Base-by-base conservation (phyloP, 2,888 invertebrate species). In the Pyrocoelia pectoralis region DNA sequence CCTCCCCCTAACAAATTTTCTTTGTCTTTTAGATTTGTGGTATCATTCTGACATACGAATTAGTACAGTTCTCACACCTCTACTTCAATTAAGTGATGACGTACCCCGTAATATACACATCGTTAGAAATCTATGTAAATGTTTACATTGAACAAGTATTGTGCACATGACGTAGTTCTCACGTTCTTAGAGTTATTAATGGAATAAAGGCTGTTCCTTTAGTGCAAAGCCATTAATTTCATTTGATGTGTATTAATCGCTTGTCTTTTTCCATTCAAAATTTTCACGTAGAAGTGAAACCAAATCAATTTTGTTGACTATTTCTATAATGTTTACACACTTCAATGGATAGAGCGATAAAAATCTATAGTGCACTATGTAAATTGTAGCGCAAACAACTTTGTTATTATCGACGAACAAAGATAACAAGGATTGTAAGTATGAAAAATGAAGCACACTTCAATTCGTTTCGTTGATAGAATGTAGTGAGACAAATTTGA, bases 311-410 rank as follows among this genome's bases (percentile, higher is more conserved):
- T 43, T 28, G 19, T 49, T 49, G 19, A 24, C 24, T n/a, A 13
- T 19, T 49, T 43, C 3, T 33, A n/a, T 8, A 24, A 24, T 61
- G 38, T 56, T 61, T 58, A 40, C 58, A 24, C 15, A 43, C 43
- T 52, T 51, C 52, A 51, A 62, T 62, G 15, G 52, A 61, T 38
- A 41, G 43, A 17, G n/a, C 48, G 61, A 61, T 61, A 56, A 61
- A 61, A 41, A 38, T 24, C 46, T 19, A 13, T 9, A 56, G 51
- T 38, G 52, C 48, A 18, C 2, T 33, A 33, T n/a, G 14, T 40
- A 46, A 24, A 60, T 54, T 56, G 46, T 56, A 56, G 10, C 10
- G n/a, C 17, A 55, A 48, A 46, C 46, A 52, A 19, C 13, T 54
- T n/a, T 49, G 29, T 17, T 49, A 38, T 43, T 38, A 62, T 62